Percentiles rank a stretch among this genome's conserved stretches.
These are phyloP conservation scores for Ruditapes philippinarum DNA, from an alignment of 1,140 invertebrate genomes.

Conservation along the genomic window DNA sequence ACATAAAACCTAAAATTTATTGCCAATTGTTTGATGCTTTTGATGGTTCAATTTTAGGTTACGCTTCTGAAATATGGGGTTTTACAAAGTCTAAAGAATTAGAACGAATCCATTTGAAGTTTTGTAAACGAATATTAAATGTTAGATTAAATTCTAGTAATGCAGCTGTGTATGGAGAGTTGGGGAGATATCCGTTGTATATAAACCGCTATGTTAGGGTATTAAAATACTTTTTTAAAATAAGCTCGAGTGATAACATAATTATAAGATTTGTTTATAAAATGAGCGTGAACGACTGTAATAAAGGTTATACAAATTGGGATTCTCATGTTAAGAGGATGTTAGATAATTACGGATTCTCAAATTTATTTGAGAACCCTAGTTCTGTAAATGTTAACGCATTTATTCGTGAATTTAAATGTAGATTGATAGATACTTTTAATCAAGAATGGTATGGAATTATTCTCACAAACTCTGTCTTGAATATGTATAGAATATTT, in stretches of 20 bases:
- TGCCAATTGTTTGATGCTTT: slow-evolving; percentile 44
- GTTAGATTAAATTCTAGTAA: slow-evolving; percentile 41
- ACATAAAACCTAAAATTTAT: slow-evolving; percentile 1
- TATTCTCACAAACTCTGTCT: neutral
- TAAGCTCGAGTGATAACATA: slow-evolving; percentile 15
- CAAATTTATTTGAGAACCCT: neutral
- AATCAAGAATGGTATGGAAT: neutral
- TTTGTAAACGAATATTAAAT: slow-evolving; percentile 33
- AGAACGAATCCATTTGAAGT: slow-evolving; percentile 1
- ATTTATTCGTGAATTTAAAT: neutral
- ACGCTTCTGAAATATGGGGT: slow-evolving; percentile 29
- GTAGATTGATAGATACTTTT: slow-evolving; percentile 44
- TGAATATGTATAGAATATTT: neutral
- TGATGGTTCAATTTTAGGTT: slow-evolving; percentile 42
- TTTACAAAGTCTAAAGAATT: neutral
- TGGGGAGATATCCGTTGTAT: slow-evolving; percentile 1
- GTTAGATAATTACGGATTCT: slow-evolving; percentile 35
- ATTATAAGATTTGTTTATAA: slow-evolving; percentile 37
- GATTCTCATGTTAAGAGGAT: slow-evolving; percentile 3
- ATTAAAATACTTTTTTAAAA: slow-evolving; percentile 32
- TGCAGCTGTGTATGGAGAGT: slow-evolving; percentile 30
- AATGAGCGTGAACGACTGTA: neutral
- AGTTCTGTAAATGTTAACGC: neutral
- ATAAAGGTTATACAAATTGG: slow-evolving; percentile 35
- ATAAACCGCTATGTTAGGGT: slow-evolving; percentile 16